Evolutionary conservation across 92 coral and sea anemone genomes (phyloP).

Genomic region (Palythoa heliodiscus): DNA sequence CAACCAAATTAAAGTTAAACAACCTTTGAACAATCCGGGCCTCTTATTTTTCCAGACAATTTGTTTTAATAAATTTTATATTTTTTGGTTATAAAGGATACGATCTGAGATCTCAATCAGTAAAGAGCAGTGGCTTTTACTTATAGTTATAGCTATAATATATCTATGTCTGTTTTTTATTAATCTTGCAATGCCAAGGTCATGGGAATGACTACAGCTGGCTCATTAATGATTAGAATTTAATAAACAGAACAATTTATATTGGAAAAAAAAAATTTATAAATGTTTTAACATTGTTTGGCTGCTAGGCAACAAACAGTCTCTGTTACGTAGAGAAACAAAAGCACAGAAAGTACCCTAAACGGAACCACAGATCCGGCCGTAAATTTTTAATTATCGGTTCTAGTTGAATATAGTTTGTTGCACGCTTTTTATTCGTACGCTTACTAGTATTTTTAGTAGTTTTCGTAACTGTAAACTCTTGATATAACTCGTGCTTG

Average conservation of each 20-base stretch:
- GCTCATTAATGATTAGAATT: neutral
- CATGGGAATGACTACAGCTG: conserved; percentile 34
- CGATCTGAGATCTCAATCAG: neutral
- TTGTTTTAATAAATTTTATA: no score
- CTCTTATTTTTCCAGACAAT: no score
- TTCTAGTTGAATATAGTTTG: neutral
- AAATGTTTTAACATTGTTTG: neutral
- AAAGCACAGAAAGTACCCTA: neutral
- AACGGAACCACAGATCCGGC: neutral
- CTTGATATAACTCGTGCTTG: no score
- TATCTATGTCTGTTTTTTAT: neutral
- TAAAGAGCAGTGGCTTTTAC: neutral
- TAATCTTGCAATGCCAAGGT: neutral
- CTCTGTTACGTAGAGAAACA: neutral
- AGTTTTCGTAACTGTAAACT: no score
- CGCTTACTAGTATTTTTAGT: no score
- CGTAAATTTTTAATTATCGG: neutral
- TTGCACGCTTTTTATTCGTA: no score
- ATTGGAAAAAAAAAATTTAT: neutral
- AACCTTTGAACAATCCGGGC: no score
- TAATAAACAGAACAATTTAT: neutral
- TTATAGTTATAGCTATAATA: neutral
- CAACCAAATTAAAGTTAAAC: no score
- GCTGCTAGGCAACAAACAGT: neutral
- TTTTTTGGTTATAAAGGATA: neutral